Base-by-base conservation (phyloP, 2,113 vertebrate genomes). In the Corythoichthys haematopterus region DNA sequence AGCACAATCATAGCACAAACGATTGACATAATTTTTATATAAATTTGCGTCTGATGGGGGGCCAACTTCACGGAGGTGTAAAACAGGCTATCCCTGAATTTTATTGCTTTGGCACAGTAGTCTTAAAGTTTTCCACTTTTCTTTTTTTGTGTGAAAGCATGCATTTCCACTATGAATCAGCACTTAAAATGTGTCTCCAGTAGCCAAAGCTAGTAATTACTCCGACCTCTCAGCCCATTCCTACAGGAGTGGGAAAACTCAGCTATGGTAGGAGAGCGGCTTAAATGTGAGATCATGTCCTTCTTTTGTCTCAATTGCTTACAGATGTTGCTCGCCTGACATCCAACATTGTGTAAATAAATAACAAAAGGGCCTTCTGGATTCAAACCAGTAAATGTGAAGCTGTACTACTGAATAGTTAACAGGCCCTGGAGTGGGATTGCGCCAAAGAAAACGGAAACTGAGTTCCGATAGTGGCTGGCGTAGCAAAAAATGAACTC, bases 261-360 rank as follows among this genome's bases (percentile, higher is more conserved):
- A n/a, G 43, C 64, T 66, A 3, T 51, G 51, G 70, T 16, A 64
- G 71, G 74, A 68, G 70, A 63, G 70, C 65, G 59, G 72, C 50
- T 11, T 63, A 51, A 57, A 83, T 71, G 74, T 71, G 74, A 53
- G 67, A 70, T 77, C 75, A 73, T 47, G 59, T 69, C 48, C 59
- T 74, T 15, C 74, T 67, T 81, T 62, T 4, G 63, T 80, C 78
- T 80, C 59, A 79, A 85, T 88, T 74, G 81, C 71, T 88, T 71
- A 65, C 87, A 91, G 83, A 91, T 90, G 87, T 89, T 76, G 46
- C 65, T 73, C 55, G 28, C 68, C 79, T 85, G 71, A 75, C 76
- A 85, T 75, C 72, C 74, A 62, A 66, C 70, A 66, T 68, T 76
- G 62, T 79, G 80, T 85, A 86, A 89, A 90, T 83, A 86, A 60